Evolutionary conservation across 2,888 invertebrate species (phyloP).

Genomic region (Nephrotoma appendiculata): DNA sequence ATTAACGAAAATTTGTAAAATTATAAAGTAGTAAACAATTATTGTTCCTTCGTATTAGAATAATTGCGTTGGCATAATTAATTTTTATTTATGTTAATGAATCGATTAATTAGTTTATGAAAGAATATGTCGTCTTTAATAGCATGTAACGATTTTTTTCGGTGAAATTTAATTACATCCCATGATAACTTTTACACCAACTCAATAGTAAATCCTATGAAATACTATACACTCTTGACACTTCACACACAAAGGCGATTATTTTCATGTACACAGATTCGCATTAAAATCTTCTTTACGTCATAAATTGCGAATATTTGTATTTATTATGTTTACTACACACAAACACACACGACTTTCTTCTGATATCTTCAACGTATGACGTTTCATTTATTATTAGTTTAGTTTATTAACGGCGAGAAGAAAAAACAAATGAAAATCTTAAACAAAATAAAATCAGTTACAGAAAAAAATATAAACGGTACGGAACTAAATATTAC

Average conservation of each 20-base stretch:
- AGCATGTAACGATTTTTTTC: too few species aligned
- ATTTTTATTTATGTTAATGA: too few species aligned
- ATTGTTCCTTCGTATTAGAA: too few species aligned
- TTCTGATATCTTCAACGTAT: background rate
- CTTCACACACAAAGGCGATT: background rate
- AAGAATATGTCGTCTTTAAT: too few species aligned
- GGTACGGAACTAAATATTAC: background rate
- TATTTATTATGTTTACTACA: background rate
- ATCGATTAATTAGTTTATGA: too few species aligned
- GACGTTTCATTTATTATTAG: background rate
- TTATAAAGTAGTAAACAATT: too few species aligned
- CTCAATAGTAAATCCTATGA: background rate
- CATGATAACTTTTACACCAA: background rate
- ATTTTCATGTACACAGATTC: background rate
- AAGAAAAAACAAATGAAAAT: background rate
- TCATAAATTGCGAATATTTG: background rate
- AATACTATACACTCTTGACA: background rate
- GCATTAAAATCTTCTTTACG: background rate
- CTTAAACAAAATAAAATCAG: background rate
- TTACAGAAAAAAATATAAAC: background rate
- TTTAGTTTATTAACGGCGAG: background rate
- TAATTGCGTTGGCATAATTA: too few species aligned
- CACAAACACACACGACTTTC: background rate
- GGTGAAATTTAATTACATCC: background rate
- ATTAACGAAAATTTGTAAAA: too few species aligned